Evolutionary conservation across 2,113 vertebrate species (phyloP).

Genomic region (Peromyscus leucopus): DNA sequence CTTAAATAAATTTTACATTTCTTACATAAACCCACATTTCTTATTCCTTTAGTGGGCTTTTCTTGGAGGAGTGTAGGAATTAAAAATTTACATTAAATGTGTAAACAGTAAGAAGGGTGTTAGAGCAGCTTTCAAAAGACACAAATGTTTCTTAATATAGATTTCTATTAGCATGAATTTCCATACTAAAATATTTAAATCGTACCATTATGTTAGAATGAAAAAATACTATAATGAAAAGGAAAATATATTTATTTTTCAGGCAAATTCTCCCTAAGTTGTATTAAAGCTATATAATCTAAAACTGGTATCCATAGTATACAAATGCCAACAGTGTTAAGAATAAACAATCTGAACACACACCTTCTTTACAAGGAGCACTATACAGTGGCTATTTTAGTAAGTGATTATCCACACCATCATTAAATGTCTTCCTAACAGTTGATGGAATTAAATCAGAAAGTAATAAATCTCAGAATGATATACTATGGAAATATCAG

Average conservation of each 20-base stretch:
- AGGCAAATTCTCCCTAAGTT: neutral
- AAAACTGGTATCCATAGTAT: neutral
- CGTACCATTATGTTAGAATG: neutral
- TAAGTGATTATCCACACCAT: neutral
- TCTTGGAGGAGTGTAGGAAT: neutral
- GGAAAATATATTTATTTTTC: neutral
- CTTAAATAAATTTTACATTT: neutral
- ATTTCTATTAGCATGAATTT: neutral
- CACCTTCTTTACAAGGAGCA: neutral
- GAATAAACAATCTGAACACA: constrained; percentile 14
- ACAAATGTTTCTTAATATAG: neutral
- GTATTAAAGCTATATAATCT: constrained; percentile 7
- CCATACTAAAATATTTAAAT: constrained; percentile 34
- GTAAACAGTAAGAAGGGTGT: neutral
- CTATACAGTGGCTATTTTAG: constrained; percentile 4
- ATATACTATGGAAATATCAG: constrained; percentile 46
- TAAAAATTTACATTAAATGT: constrained; percentile 7
- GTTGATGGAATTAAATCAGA: constrained; percentile 47
- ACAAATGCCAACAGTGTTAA: neutral
- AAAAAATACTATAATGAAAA: constrained; percentile 34
- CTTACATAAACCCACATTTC: neutral
- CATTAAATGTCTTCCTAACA: neutral
- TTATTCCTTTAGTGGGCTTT: neutral
- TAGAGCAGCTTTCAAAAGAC: neutral
- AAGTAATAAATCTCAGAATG: constrained; percentile 51